phyloP scores from a whole-genome alignment of 1,140 invertebrate species.

The Lanistes nyassanus region DNA sequence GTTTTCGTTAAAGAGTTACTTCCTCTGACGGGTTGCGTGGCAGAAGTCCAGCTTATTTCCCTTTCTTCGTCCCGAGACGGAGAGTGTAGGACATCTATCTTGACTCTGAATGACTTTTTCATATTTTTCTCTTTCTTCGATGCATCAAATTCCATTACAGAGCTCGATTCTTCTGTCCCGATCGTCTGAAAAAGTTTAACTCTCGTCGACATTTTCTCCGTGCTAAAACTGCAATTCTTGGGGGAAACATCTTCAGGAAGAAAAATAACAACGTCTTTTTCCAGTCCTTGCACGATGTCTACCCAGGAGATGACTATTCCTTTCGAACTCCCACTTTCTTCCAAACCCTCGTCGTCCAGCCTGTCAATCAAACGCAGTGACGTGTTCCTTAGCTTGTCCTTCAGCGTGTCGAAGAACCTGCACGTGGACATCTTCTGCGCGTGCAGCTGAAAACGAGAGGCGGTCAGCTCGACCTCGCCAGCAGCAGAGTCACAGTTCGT shows the following conservation, averaged over 20 bases:
- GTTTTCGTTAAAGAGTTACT: background rate
- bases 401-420: background rate
- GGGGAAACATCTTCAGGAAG: background rate
- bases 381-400: background rate
- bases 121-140: no score
- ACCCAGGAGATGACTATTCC: background rate
- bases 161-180: no score
- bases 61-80: no score
- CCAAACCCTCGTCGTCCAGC: background rate
- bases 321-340: background rate
- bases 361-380: background rate
- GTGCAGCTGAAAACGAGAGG: background rate
- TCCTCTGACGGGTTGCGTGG: background rate
- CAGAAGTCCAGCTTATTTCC: no score
- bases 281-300: background rate
- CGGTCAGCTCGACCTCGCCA: background rate
- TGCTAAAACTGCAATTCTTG: no score
- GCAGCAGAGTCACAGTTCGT: background rate
- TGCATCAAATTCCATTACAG: no score
- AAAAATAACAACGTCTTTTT: conserved; percentile 5
- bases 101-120: no score
- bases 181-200: no score
- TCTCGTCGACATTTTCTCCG: no score
- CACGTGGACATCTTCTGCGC: background rate
- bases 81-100: no score